These are phyloP conservation scores for Apolygus lucorum DNA, from an alignment of 1,140 invertebrate species.

Conservation along the genomic window DNA sequence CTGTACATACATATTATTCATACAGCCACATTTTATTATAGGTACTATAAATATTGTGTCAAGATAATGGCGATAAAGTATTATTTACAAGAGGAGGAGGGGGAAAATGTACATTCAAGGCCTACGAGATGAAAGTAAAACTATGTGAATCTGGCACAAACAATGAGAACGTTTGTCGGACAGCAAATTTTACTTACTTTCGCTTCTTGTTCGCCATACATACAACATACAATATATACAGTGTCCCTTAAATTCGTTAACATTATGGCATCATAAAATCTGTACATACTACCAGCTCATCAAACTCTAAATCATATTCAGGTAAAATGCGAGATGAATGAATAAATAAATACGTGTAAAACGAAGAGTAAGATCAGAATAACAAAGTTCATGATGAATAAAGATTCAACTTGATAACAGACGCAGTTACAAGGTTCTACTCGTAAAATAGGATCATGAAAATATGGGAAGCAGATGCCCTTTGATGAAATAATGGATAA, in stretches of 20 bases:
- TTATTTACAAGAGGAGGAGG: slow-evolving; percentile 5
- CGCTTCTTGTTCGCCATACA: neutral
- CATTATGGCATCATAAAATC: neutral
- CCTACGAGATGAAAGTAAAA: neutral
- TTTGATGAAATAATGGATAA: too few relatives aligned
- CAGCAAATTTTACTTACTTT: neutral
- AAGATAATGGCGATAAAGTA: neutral
- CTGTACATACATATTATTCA: neutral
- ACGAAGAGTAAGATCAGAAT: too few relatives aligned
- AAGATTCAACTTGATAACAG: too few relatives aligned
- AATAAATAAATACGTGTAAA: too few relatives aligned
- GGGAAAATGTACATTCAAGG: slow-evolving; percentile 1
- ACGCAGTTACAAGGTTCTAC: too few relatives aligned
- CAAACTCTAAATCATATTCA: too few relatives aligned
- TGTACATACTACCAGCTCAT: neutral
- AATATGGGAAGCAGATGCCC: too few relatives aligned
- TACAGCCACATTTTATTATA: slow-evolving; percentile 8
- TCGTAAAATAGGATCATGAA: too few relatives aligned
- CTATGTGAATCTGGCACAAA: slow-evolving; percentile 2
- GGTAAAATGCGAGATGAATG: too few relatives aligned
- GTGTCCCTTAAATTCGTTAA: neutral
- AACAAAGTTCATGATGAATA: too few relatives aligned
- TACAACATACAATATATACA: slow-evolving; percentile 1
- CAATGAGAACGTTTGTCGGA: slow-evolving; percentile 13
- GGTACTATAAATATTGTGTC: neutral